Base-by-base conservation (phyloP, 2,113 vertebrate genomes). In the Spilogale gracilis region DNA sequence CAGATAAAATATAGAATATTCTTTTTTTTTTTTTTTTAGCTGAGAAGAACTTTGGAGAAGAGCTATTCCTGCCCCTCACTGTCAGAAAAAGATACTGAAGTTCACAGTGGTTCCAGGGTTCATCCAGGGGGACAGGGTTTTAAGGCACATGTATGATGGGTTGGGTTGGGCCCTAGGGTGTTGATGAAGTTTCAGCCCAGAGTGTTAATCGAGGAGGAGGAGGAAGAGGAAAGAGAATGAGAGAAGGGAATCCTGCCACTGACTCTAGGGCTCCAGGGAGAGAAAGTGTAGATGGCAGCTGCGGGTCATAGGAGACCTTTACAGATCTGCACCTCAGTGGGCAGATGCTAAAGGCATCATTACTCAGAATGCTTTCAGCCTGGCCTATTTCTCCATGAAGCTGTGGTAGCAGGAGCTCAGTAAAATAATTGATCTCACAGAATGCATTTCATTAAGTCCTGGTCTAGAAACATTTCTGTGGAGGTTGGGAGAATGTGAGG, bases 71-170 rank as follows among this genome's bases (percentile, higher is more conserved):
- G 13, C 6, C 18, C 11, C 0, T 83, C 5, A 0, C 32, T 48
- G 48, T 48, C 45, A 25, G 78, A 65, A 23, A 83, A 88, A 69
- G 76, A 80, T 0, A 0, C 60, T 4, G 18, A 56, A 6, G 38
- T 58, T 11, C 50, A 81, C 18, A 48, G 91, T 45, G 12, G 84
- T n/a, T 52, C 69, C 50, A 3, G 38, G 74, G 50, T 18, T 79
- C 25, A 21, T 25, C 50, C 12, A 2, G 43, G 54, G n/a, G 20
- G 17, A 4, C 3, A 4, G 52, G 10, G 50, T 18, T 38, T 43
- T 56, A 32, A 69, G 73, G 88, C 4, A 0, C 5, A 78, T 56
- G 80, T 74, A 20, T 0, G 1, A 4, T 0, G 2, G 30, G 16
- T 23, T 30, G 67, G 73, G 3, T 50, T 2, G 0, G 56, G 45